These are phyloP conservation scores for Cotesia congregata DNA, from an alignment of 2,888 invertebrate species.

Conservation along the genomic window DNA sequence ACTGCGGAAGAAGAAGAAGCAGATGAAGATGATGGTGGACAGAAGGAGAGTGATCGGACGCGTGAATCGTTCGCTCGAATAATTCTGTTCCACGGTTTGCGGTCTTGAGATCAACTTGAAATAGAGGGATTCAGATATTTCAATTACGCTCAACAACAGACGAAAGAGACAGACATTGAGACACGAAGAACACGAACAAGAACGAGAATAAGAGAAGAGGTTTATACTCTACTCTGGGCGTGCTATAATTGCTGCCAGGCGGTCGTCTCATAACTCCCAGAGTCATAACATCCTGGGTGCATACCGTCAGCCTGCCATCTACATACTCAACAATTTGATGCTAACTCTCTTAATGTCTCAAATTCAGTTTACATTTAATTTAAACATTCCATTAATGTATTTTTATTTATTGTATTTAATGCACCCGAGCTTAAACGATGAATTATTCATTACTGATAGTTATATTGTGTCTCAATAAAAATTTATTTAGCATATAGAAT, in stretches of 20 bases:
- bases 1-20: constrained; percentile 15
- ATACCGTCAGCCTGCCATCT: constrained; percentile 46
- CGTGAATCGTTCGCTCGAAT: constrained; percentile 53
- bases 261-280: constrained; percentile 52
- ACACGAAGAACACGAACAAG: constrained; percentile 18
- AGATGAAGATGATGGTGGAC: constrained; percentile 12
- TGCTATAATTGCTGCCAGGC: constrained; percentile 54
- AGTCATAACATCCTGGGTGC: constrained; percentile 48
- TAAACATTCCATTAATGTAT: background rate
- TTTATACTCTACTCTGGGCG: constrained; percentile 26
- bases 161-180: constrained; percentile 14
- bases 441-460: background rate
- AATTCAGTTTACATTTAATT: constrained; percentile 20
- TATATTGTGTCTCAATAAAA: background rate
- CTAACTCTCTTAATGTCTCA: constrained; percentile 19
- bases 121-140: constrained; percentile 61
- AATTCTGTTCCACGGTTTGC: constrained; percentile 58
- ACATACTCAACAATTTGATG: constrained; percentile 39
- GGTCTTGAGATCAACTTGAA: constrained; percentile 57
- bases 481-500: too few species aligned
- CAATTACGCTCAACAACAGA: constrained; percentile 57
- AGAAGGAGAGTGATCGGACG: constrained; percentile 24
- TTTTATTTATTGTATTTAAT: background rate
- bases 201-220: constrained; percentile 5
- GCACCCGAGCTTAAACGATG: background rate